Conservation (phyloP, 2,797 vertebrate genomes). For the Sebastes ruberrimus region DNA sequence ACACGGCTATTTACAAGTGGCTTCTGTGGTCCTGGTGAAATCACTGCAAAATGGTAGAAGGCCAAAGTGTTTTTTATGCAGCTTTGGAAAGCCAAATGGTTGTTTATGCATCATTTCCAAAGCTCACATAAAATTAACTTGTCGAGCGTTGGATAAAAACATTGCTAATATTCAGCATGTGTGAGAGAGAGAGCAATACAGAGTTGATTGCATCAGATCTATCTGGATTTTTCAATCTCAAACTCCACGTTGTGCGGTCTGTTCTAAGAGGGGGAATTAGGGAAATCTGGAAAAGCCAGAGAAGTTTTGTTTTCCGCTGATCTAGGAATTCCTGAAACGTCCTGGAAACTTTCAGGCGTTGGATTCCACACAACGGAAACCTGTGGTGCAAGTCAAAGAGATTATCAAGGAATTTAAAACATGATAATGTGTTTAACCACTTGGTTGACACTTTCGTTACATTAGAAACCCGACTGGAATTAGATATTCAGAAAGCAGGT, state of each 20-base stretch:
- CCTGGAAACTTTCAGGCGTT: too few relatives aligned
- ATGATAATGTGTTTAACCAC: background rate
- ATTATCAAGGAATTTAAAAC: background rate
- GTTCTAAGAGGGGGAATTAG: background rate
- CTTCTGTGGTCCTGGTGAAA: constrained; percentile 2
- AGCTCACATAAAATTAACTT: background rate
- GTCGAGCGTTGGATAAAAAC: background rate
- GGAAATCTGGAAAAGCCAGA: background rate
- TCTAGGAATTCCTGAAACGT: background rate
- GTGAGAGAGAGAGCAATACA: background rate
- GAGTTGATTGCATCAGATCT: background rate
- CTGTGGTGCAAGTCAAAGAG: background rate
- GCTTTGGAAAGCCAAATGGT: background rate
- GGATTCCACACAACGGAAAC: background rate
- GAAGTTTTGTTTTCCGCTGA: background rate
- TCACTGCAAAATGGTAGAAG: background rate
- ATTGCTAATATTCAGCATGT: background rate
- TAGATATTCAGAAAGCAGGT: background rate
- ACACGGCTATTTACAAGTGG: constrained; percentile 18
- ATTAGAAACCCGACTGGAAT: background rate
- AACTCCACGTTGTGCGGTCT: background rate
- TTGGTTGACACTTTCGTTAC: background rate
- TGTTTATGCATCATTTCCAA: background rate
- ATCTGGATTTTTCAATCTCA: background rate
- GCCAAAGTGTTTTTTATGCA: background rate